Percentiles rank a stretch among this genome's conserved stretches.
Conservation (phyloP, 2,113 vertebrate species). For the Trochalopteron elliotii region DNA sequence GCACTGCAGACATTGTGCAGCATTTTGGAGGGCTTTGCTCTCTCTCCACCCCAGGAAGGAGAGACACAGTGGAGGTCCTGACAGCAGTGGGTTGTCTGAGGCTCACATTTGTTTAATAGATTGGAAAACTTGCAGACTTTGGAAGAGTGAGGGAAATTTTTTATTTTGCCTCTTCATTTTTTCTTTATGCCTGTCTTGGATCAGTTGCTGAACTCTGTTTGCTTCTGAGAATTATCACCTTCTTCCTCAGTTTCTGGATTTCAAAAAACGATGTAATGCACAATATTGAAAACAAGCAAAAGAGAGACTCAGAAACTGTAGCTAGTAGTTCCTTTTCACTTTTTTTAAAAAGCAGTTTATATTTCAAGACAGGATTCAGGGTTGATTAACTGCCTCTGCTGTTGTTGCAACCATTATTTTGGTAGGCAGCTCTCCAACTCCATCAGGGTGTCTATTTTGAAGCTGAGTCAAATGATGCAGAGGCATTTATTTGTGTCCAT, state of each 20-base stretch:
- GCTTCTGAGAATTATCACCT: not conserved
- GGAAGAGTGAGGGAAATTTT: not conserved
- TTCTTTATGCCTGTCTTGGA: not conserved
- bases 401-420: not conserved
- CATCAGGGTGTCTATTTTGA: not conserved
- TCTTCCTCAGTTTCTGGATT: not conserved
- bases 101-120: not conserved
- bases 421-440: not conserved
- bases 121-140: not conserved
- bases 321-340: not conserved
- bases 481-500: not conserved
- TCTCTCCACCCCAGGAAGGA: not conserved
- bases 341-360: not conserved
- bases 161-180: not conserved
- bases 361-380: not conserved
- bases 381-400: not conserved
- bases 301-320: not conserved
- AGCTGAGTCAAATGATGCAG: not conserved
- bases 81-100: not conserved
- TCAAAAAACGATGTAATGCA: not conserved
- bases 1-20: rapidly evolving
- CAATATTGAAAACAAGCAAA: not conserved
- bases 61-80: not conserved
- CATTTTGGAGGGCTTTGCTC: not conserved
- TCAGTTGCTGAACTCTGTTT: not conserved